Conservation (phyloP, 2,113 vertebrate species). For the Acanthisitta chloris region DNA sequence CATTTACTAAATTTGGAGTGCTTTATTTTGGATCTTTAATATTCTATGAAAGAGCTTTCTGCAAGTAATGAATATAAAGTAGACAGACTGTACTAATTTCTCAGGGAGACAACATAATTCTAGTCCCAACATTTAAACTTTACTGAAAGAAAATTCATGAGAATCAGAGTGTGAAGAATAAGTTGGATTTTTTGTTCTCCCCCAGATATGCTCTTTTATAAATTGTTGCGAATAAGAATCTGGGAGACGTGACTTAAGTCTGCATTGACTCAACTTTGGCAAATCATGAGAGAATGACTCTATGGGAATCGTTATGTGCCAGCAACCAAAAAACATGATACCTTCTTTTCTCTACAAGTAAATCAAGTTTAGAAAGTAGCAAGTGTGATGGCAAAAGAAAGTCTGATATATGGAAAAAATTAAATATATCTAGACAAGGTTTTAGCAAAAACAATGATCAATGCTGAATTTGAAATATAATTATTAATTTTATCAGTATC, state of each 20-base stretch:
- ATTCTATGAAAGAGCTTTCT: constrained; percentile 40
- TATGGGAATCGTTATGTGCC: background rate
- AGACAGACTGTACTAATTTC: constrained; percentile 12
- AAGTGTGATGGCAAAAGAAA: constrained; percentile 6
- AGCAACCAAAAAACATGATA: background rate
- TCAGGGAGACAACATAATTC: background rate
- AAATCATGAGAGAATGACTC: background rate
- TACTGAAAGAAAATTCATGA: background rate
- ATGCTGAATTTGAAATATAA: background rate
- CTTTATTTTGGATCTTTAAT: background rate
- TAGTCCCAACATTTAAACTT: constrained; percentile 21
- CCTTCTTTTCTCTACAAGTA: background rate
- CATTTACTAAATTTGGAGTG: constrained; percentile 28
- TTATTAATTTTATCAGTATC: background rate
- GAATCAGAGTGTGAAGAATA: background rate
- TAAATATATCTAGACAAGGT: background rate
- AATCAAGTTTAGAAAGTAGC: background rate
- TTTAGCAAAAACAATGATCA: background rate
- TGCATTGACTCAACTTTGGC: background rate
- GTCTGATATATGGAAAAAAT: background rate
- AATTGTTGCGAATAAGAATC: background rate
- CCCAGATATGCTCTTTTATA: background rate
- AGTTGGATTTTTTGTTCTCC: background rate
- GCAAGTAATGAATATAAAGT: constrained; percentile 44
- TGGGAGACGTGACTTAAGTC: background rate